Evolutionary conservation across 2,797 vertebrate species (phyloP).

Genomic region (Tokudaia muenninki): DNA sequence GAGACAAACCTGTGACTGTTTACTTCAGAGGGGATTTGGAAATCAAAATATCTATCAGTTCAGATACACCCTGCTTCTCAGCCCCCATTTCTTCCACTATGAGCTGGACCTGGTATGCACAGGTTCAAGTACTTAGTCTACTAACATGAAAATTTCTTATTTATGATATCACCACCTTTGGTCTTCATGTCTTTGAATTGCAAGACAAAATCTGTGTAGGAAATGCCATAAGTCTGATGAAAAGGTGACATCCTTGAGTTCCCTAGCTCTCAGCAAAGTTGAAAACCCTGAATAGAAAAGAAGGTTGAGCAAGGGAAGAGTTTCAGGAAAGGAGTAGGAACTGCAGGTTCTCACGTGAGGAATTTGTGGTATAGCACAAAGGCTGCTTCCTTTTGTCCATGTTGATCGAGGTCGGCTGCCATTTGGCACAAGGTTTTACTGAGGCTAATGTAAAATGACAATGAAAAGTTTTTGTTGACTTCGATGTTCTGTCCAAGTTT

Average conservation of each 20-base stretch:
- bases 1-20: background rate
- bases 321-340: slow-evolving; percentile 62
- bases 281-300: slow-evolving; percentile 13
- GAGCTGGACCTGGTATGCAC: slow-evolving; percentile 54
- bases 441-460: no score
- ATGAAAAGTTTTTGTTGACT: no score
- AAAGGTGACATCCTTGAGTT: slow-evolving; percentile 41
- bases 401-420: no score
- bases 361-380: slow-evolving; percentile 98
- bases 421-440: no score
- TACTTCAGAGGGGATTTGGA: background rate
- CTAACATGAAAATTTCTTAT: slow-evolving; percentile 63
- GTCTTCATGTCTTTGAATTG: slow-evolving; percentile 1
- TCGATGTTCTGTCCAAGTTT: slow-evolving; percentile 91
- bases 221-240: slow-evolving; percentile 63
- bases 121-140: slow-evolving; percentile 43
- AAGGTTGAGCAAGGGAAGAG: slow-evolving; percentile 9
- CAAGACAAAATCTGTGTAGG: slow-evolving; percentile 50
- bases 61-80: slow-evolving; percentile 4
- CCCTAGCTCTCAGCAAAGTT: slow-evolving; percentile 52
- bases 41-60: background rate
- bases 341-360: slow-evolving; percentile 92
- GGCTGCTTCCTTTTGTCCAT: slow-evolving; percentile 83
- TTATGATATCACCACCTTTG: background rate
- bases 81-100: slow-evolving; percentile 52